A percentile compares a stretch with the other conserved stretches of the same genome.
Conservation (phyloP, 2,113 vertebrate species). For the Coryphaenoides rupestris region DNA sequence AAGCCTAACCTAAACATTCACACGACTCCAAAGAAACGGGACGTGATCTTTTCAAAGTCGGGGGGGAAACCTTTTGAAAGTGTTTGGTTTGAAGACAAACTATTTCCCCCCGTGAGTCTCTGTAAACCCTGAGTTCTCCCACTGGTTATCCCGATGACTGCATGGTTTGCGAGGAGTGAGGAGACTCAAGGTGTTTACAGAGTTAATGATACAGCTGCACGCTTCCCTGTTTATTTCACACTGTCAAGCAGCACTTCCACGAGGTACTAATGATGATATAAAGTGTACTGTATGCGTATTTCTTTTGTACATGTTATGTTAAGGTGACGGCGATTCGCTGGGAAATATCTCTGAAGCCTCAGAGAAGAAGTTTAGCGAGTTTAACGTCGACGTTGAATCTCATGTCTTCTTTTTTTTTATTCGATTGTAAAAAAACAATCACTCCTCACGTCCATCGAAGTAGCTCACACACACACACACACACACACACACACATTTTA, state of each 20-base stretch:
- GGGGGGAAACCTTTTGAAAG: constrained; percentile 15
- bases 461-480: no score
- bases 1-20: constrained; percentile 40
- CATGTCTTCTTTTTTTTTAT: no score
- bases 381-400: no score
- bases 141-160: constrained; percentile 9
- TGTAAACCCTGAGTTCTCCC: constrained; percentile 39
- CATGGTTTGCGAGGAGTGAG: not conserved
- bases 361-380: no score
- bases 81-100: constrained; percentile 50
- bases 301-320: no score
- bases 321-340: no score
- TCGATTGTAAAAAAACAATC: no score
- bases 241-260: constrained; percentile 27
- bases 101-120: constrained; percentile 20
- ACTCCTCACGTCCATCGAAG: no score
- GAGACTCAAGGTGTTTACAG: constrained; percentile 4
- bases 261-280: constrained; percentile 11
- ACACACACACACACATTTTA: no score
- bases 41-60: constrained; percentile 35
- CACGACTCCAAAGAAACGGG: constrained; percentile 19
- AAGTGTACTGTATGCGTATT: no score
- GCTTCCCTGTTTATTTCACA: constrained; percentile 25
- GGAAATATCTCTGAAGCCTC: no score
- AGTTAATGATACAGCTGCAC: constrained; percentile 17